Conservation (phyloP, 2,888 invertebrate species). For the Steromphala cineraria region DNA sequence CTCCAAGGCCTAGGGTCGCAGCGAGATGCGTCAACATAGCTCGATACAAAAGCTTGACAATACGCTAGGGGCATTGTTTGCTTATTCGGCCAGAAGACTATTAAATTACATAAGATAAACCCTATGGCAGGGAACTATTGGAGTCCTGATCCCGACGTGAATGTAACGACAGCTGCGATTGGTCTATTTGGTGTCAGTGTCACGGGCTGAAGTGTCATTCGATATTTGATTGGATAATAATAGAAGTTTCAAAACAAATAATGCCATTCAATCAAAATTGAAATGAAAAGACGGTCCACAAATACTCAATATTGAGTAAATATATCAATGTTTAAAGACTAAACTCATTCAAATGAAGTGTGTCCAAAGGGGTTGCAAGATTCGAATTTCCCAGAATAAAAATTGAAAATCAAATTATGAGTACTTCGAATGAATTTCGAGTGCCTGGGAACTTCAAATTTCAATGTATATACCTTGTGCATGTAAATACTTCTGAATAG, state of each 20-base stretch:
- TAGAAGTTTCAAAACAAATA: background rate
- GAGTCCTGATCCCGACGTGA: background rate
- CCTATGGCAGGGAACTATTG: background rate
- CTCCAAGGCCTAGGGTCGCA: background rate
- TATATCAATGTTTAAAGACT: too few species aligned
- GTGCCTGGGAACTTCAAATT: too few species aligned
- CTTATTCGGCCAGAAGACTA: conserved; percentile 1
- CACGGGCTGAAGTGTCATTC: background rate
- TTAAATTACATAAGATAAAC: conserved; percentile 6
- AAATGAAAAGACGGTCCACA: too few species aligned
- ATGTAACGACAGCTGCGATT: background rate
- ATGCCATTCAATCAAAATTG: too few species aligned
- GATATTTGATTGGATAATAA: conserved; percentile 5
- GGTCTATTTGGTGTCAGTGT: background rate
- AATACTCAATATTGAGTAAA: too few species aligned
- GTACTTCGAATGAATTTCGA: too few species aligned
- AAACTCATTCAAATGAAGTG: too few species aligned
- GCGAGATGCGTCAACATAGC: background rate
- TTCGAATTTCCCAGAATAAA: too few species aligned
- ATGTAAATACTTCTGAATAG: too few species aligned
- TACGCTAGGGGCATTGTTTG: conserved; percentile 12
- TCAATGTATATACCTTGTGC: too few species aligned
- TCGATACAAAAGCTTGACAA: background rate
- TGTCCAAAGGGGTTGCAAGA: too few species aligned
- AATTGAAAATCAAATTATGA: too few species aligned